Conservation (phyloP, 2,113 vertebrate species). For the Lontra canadensis region DNA sequence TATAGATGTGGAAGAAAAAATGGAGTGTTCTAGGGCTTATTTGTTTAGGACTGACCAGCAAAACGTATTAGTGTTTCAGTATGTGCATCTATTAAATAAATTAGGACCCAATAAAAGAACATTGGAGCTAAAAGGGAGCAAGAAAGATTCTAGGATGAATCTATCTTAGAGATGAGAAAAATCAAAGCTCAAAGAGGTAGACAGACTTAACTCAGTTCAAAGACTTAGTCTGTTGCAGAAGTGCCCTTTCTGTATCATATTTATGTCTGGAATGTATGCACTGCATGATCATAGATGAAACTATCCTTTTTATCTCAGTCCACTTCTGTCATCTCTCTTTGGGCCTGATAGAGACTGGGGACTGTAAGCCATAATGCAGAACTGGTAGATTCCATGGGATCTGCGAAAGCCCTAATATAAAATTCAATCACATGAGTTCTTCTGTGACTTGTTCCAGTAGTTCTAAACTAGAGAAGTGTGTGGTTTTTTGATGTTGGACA, state of each 20-base stretch:
- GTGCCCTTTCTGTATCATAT: not conserved
- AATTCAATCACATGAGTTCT: not conserved
- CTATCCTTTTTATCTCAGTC: not conserved
- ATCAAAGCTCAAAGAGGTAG: not conserved
- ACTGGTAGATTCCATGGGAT: not conserved
- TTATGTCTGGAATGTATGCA: slow-evolving; percentile 1
- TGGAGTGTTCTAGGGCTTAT: not conserved
- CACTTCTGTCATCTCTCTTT: slow-evolving; percentile 24
- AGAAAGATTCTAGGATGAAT: slow-evolving; percentile 16
- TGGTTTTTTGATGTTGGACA: not conserved
- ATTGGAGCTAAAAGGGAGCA: not conserved
- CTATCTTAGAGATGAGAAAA: not conserved
- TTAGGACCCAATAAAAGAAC: not conserved
- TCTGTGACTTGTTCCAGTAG: not conserved
- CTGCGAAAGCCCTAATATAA: not conserved
- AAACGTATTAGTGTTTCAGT: not conserved
- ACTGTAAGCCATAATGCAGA: not conserved
- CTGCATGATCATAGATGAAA: not conserved
- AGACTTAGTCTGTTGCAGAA: not conserved
- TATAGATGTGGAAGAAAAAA: not conserved
- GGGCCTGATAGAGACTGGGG: not conserved
- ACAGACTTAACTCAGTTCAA: not conserved
- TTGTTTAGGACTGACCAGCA: not conserved
- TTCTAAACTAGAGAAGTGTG: not conserved
- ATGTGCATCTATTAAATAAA: not conserved